Conservation (phyloP, 2,888 invertebrate genomes). For the Agonopterix subpropinquella region DNA sequence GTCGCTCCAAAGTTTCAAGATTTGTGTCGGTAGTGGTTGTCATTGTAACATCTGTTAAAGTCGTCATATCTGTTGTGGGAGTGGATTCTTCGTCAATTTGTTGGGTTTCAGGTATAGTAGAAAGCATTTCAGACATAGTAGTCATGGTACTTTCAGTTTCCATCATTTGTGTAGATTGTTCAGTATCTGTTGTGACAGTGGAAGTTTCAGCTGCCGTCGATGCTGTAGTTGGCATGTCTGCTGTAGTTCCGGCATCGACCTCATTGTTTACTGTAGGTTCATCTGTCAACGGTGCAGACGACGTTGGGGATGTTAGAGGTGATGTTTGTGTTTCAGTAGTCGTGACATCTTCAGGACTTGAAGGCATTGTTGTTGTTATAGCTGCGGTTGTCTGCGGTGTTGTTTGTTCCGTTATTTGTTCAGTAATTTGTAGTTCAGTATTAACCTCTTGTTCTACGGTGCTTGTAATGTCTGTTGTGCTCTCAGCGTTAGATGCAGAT, state of each 20-base stretch:
- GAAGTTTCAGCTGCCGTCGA: conserved; percentile 13
- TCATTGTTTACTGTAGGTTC: conserved; percentile 37
- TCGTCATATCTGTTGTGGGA: conserved; percentile 7
- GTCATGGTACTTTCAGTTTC: conserved; percentile 14
- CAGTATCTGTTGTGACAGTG: conserved; percentile 13
- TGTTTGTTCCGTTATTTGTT: conserved; percentile 15
- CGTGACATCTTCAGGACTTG: neutral
- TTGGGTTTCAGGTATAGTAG: conserved; percentile 6
- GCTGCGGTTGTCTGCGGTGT: conserved; percentile 1
- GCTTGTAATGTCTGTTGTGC: conserved; percentile 17
- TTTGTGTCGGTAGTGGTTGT: conserved; percentile 26
- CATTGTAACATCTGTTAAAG: conserved; percentile 12
- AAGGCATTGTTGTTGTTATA: conserved; percentile 1
- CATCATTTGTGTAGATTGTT: conserved; percentile 3
- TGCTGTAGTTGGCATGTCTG: conserved; percentile 10
- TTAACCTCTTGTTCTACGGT: conserved; percentile 11
- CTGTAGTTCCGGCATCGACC: conserved; percentile 19
- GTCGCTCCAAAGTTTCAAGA: conserved; percentile 50
- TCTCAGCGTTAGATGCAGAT: conserved; percentile 38
- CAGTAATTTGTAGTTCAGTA: conserved; percentile 19
- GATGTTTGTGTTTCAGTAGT: conserved; percentile 3
- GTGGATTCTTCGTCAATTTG: conserved; percentile 6
- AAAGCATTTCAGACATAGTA: conserved; percentile 5
- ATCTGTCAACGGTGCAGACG: conserved; percentile 8
- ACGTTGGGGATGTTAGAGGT: conserved; percentile 2